A percentile compares a stretch with the other conserved stretches of the same genome.
These are phyloP conservation scores for Laothoe populi DNA, from an alignment of 2,888 invertebrate genomes.

Conservation along the genomic window DNA sequence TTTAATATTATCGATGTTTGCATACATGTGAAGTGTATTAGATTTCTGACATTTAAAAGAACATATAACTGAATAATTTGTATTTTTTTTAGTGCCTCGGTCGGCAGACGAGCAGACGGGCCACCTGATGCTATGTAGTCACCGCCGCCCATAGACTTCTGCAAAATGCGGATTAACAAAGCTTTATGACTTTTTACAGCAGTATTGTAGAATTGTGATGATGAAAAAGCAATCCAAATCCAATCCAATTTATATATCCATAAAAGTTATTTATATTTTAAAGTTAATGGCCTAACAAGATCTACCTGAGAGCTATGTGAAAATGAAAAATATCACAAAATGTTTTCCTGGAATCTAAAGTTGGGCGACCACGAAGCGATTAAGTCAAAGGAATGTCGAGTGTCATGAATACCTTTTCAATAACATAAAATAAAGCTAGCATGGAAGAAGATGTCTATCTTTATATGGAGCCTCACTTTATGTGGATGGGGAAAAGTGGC, in stretches of 20 bases:
- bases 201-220: background rate
- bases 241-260: background rate
- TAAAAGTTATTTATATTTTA: background rate
- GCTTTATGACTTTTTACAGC: background rate
- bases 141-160: no score
- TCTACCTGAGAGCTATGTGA: slow-evolving; percentile 5
- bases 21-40: background rate
- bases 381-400: no score
- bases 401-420: no score
- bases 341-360: background rate
- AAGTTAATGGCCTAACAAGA: background rate
- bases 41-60: background rate
- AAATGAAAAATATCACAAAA: background rate
- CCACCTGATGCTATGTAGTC: no score
- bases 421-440: no score
- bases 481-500: no score
- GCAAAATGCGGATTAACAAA: no score
- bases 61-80: background rate
- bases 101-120: no score
- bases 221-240: background rate
- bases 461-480: no score
- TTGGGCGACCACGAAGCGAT: background rate
- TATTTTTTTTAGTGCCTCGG: no score
- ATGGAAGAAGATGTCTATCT: no score
- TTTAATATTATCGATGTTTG: background rate